Percentiles rank a stretch among this genome's conserved stretches.
phyloP scores from a whole-genome alignment of 2,113 vertebrate species.

The Bos indicus region DNA sequence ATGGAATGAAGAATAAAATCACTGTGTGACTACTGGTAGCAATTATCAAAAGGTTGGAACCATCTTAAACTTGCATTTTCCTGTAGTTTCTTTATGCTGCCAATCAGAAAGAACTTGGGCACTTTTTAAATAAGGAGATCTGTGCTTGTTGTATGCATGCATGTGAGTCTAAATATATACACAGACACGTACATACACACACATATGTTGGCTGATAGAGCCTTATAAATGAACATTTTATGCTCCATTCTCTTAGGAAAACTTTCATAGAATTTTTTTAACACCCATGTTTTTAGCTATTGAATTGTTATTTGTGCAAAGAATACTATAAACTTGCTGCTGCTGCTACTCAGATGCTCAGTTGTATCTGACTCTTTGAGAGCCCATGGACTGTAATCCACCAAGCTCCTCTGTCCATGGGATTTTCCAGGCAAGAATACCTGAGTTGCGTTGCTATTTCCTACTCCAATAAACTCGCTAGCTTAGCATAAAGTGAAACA shows the following conservation, averaged over 20 bases:
- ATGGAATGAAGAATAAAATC: background rate
- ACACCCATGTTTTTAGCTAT: background rate
- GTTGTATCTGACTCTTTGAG: background rate
- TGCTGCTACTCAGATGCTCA: background rate
- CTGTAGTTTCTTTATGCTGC: background rate
- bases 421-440: background rate
- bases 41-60: background rate
- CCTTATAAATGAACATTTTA: background rate
- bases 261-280: background rate
- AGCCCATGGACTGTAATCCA: background rate
- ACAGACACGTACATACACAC: background rate
- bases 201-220: background rate
- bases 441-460: background rate
- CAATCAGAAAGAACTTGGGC: background rate
- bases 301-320: background rate
- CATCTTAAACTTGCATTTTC: background rate
- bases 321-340: background rate
- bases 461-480: background rate
- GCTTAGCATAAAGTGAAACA: background rate
- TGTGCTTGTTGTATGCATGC: background rate
- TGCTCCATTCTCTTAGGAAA: background rate
- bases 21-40: background rate
- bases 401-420: background rate
- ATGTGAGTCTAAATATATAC: background rate
- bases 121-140: background rate